phyloP scores from a whole-genome alignment of 2,113 vertebrate species.

The Todiramphus chloris region DNA sequence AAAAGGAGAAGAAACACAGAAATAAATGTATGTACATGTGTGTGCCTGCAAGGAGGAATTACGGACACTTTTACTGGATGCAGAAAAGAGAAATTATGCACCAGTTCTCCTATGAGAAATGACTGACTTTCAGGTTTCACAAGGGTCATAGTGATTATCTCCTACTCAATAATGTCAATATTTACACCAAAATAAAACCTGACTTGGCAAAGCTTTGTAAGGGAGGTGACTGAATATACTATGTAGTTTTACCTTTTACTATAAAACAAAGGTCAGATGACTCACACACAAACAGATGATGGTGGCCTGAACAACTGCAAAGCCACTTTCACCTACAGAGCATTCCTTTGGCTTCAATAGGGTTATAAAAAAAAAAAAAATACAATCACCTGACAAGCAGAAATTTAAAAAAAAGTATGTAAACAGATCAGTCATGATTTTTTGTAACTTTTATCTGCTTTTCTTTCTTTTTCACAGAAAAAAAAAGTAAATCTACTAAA shows the following conservation, averaged over 20 bases:
- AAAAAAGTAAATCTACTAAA: not conserved
- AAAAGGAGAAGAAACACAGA: not conserved
- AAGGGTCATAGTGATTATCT: not conserved
- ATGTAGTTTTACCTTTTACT: not conserved
- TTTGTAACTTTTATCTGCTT: not conserved
- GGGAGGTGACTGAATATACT: not conserved
- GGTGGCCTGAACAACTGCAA: not conserved
- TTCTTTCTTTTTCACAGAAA: not conserved
- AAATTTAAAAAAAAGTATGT: not conserved
- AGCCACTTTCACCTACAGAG: not conserved
- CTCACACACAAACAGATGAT: not conserved
- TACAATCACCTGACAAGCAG: not conserved
- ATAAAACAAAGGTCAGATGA: not conserved
- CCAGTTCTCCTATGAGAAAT: not conserved
- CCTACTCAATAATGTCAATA: not conserved
- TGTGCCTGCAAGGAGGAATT: not conserved
- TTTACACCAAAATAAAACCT: not conserved
- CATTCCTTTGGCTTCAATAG: not conserved
- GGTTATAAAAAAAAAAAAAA: not conserved
- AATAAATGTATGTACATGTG: not conserved
- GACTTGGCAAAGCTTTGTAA: not conserved
- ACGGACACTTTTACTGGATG: not conserved
- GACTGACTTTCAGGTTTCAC: not conserved
- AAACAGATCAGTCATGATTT: not conserved
- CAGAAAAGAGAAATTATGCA: not conserved